These are phyloP conservation scores for Lutjanus argentimaculatus DNA, from an alignment of 2,797 vertebrate species.

Conservation along the genomic window DNA sequence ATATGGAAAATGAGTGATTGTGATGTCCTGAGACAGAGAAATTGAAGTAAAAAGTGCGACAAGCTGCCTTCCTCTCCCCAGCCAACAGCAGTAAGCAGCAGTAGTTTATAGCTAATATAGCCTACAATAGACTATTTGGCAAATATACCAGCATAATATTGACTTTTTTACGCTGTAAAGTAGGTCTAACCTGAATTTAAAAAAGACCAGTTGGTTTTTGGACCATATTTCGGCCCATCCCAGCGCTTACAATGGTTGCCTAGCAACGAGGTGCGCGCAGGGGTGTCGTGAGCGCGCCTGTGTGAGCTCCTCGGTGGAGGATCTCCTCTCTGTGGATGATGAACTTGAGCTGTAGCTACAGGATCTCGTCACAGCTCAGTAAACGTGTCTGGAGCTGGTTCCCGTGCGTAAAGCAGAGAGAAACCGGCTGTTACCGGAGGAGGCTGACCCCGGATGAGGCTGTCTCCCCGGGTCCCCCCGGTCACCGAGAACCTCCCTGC, in stretches of 20 bases:
- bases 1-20: no score
- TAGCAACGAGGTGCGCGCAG: constrained; percentile 36
- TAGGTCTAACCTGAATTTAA: background rate
- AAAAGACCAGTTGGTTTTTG: background rate
- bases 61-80: no score
- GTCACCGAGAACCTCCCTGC: constrained; percentile 50
- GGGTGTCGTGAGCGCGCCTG: constrained; percentile 13
- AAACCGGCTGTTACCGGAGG: background rate
- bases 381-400: constrained; percentile 77
- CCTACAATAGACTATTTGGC: background rate
- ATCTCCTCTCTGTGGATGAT: constrained; percentile 71
- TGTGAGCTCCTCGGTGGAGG: constrained; percentile 21
- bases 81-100: no score
- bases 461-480: background rate
- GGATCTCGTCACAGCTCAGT: constrained; percentile 78
- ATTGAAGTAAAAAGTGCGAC: no score
- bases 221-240: no score
- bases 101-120: no score
- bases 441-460: no score
- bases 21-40: no score
- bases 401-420: constrained; percentile 50
- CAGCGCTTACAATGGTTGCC: constrained; percentile 17
- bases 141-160: fast-evolving
- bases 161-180: background rate
- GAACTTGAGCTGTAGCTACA: constrained; percentile 77